phyloP scores from a whole-genome alignment of 2,113 vertebrate species.

The Nycticryphes semicollaris region DNA sequence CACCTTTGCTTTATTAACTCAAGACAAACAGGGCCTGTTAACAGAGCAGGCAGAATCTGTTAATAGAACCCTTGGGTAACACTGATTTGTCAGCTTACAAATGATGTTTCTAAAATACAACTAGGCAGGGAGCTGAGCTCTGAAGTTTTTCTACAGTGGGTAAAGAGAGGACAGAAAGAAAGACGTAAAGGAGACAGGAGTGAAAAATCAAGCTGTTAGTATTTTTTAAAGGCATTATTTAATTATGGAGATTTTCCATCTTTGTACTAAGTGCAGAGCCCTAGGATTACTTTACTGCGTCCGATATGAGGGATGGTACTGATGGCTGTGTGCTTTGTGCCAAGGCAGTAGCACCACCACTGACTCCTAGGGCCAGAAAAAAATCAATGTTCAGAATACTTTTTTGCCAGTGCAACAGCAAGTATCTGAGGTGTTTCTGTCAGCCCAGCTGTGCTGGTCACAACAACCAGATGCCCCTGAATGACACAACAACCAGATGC shows the following conservation, averaged over 20 bases:
- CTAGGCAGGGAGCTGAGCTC: neutral
- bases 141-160: neutral
- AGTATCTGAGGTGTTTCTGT: neutral
- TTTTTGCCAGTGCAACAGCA: neutral
- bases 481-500: neutral
- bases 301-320: neutral
- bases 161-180: neutral
- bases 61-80: neutral
- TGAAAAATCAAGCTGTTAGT: neutral
- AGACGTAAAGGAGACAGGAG: neutral
- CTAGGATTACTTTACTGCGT: neutral
- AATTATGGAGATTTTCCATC: neutral
- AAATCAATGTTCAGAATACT: neutral
- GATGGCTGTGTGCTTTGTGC: neutral
- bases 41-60: neutral
- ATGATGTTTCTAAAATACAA: neutral
- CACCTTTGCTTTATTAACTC: neutral
- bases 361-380: neutral
- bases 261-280: neutral
- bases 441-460: neutral
- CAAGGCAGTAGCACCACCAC: neutral
- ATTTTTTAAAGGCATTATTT: neutral
- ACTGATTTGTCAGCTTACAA: neutral
- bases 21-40: neutral
- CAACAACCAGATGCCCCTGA: neutral